Evolutionary conservation across 2,888 invertebrate species (phyloP), one percentile per base, ranked within the genome.

Genomic region (Macaria notata): DNA sequence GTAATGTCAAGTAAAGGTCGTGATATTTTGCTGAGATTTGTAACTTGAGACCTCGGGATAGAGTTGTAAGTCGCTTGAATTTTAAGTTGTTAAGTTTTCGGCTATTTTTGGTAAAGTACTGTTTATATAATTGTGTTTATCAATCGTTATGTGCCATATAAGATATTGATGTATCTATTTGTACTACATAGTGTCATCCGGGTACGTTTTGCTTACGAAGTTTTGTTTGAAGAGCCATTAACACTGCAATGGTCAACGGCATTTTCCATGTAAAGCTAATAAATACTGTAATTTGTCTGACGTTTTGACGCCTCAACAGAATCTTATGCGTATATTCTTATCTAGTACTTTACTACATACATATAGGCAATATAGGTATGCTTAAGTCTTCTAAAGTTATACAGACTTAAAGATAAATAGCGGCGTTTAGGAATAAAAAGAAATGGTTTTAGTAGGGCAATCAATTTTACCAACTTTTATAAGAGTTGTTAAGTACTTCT

Each of bases 1-100:
- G 73, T 76, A 84, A 84, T 83, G 83, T 83, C 82, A 82, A 61
- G 61, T 67, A 76, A 82, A 88, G 89, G 88, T 87, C 86, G 81
- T 62, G 56, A 53, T 57, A 61, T 61, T 70, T 76, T 76, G 53
- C 71, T 64, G 47, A 46, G 50, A 47, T 61, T 47, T 59, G 48
- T 38, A 45, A 31, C 63, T 54, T 64, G 59, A 4, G 4, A 3
- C 4, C 0, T 3, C 4, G 3, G 4, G 1, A 9, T 57, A 64
- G 46, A 54, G 59, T 59, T 50, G 45, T 41, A 31, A 55, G 58
- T 59, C 4, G 44, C 44, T 58, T 62, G 49, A n/a, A 48, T 44
- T 31, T 48, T 38, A 9, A 5, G 3, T 5, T 3, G 47, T 41
- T 44, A 19, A 46, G 1, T 38, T 44, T 46, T 48, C 42, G 4